Percentiles rank a stretch among this genome's conserved stretches.
These are phyloP conservation scores for Chiloscyllium plagiosum DNA, from an alignment of 2,113 vertebrate species.

Conservation along the genomic window DNA sequence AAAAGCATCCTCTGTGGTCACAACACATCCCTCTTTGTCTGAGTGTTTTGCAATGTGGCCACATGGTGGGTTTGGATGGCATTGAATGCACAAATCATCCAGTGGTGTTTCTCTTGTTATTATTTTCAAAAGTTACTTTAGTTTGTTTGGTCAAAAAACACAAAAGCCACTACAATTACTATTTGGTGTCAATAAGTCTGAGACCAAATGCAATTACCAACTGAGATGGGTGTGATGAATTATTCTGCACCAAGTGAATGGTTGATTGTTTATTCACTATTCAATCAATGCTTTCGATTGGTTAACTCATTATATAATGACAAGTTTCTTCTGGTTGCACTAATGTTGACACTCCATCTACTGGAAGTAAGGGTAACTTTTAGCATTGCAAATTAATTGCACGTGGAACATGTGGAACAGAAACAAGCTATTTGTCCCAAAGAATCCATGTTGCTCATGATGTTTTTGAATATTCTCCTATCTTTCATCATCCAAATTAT, in stretches of 20 bases:
- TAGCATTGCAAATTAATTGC: not conserved
- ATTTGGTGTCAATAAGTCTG: not conserved
- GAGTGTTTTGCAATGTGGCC: too few relatives aligned
- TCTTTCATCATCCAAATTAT: too few relatives aligned
- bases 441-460: too few relatives aligned
- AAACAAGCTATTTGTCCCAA: too few relatives aligned
- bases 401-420: too few relatives aligned
- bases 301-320: not conserved
- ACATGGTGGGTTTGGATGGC: too few relatives aligned
- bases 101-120: not conserved
- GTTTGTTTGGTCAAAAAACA: not conserved
- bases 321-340: not conserved
- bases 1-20: too few relatives aligned
- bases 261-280: not conserved
- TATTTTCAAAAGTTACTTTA: not conserved
- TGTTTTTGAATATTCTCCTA: too few relatives aligned
- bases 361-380: not conserved
- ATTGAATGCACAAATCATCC: too few relatives aligned
- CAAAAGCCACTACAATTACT: not conserved
- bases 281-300: not conserved
- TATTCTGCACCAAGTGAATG: not conserved
- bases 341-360: not conserved
- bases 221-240: not conserved
- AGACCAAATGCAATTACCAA: not conserved
- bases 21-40: too few relatives aligned